Evolutionary conservation across 2,113 vertebrate genomes (phyloP).

Genomic region (Daubentonia madagascariensis): DNA sequence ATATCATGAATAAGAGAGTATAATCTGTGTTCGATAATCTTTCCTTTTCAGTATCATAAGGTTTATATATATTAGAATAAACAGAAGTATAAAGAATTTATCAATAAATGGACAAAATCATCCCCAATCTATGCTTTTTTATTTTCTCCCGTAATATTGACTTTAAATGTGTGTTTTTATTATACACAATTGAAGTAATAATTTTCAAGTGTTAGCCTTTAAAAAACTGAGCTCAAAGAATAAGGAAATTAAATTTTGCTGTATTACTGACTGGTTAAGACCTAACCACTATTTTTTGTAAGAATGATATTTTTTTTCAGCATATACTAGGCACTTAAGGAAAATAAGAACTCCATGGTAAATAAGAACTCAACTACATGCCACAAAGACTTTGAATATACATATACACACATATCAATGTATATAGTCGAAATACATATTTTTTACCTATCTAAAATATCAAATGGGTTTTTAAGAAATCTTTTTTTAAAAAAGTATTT

Average conservation of each 20-base stretch:
- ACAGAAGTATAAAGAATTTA: neutral
- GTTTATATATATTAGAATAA: neutral
- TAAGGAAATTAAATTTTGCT: constrained; percentile 17
- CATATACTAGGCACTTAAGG: constrained; percentile 46
- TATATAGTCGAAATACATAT: neutral
- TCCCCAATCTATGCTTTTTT: neutral
- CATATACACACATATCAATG: neutral
- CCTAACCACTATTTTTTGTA: constrained; percentile 48
- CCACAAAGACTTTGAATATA: constrained; percentile 21
- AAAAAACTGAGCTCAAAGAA: constrained; percentile 28
- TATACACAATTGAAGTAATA: neutral
- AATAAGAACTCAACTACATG: neutral
- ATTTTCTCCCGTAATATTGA: neutral
- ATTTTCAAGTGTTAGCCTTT: constrained; percentile 33
- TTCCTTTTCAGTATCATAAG: neutral
- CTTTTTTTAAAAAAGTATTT: constrained; percentile 6
- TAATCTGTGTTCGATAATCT: neutral
- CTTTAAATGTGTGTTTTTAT: neutral
- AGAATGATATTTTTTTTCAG: constrained; percentile 31
- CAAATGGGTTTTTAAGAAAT: neutral
- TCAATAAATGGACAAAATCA: neutral
- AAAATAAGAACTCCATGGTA: constrained; percentile 36
- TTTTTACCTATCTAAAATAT: constrained; percentile 43
- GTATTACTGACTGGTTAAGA: constrained; percentile 16
- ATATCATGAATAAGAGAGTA: neutral